Base-by-base conservation (phyloP, 2,113 vertebrate genomes). In the Sitta europaea region DNA sequence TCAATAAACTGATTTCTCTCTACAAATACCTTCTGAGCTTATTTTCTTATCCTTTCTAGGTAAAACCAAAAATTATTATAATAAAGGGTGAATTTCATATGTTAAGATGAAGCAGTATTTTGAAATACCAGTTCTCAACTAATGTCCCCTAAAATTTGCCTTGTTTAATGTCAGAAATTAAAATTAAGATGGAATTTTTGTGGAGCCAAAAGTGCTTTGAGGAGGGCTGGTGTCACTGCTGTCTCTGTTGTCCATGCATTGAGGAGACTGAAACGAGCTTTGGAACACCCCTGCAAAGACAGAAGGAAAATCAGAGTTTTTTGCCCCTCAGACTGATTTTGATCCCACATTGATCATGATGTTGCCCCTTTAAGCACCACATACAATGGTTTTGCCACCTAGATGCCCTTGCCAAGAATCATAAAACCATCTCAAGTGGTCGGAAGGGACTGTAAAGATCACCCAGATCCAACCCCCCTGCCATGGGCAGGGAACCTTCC, bases 271-370 rank as follows among this genome's bases (percentile, higher is more conserved):
- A 79, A 78, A 47, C 33, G 33, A 28, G 12, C 21, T 65, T 38
- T 9, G 18, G 21, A 68, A 10, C 24, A 27, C 4, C 9, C 31
- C 42, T 90, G 62, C 11, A 75, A 72, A 77, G 10, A n/a, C 13
- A 62, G 54, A 67, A 75, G 23, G 33, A 47, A 80, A 83, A 70
- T 31, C 5, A 35, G 35, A 20, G 2, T 15, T 9, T 68, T 61
- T 36, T 75, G 11, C 7, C 9, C 6, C 48, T 71, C 24, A 66
- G 51, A 51, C 28, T 40, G 43, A 47, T 79, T 81, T 76, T 61
- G 42, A 27, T 40, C 47, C 33, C 9, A 20, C 24, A 17, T 1
- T 43, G 22, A n/a, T 45, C 38, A 17, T 0, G 0, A 16, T 9
- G 8, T 43, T 50, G 14, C 14, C 57, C 23, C 11, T 14, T 71